Evolutionary conservation across 2,113 vertebrate genomes (phyloP).

Genomic region (Callocephalon fimbriatum): DNA sequence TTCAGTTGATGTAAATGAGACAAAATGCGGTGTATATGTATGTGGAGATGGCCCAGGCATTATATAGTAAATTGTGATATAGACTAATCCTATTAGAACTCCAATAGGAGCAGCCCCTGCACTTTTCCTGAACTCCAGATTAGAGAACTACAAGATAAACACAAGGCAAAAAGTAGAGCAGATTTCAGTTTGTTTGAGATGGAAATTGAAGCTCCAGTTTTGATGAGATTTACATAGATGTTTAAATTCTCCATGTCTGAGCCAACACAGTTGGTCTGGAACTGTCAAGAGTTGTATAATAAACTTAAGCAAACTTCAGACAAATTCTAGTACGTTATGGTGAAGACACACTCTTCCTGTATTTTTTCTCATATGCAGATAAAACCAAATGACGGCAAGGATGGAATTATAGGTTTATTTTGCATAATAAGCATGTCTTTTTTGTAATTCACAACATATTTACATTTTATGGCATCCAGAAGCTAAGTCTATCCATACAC

Average conservation of each 20-base stretch:
- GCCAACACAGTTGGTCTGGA: neutral
- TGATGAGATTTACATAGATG: neutral
- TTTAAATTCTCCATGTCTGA: neutral
- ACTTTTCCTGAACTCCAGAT: neutral
- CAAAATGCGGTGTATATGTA: neutral
- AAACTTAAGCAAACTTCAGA: neutral
- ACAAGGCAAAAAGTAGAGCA: neutral
- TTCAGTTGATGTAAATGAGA: neutral
- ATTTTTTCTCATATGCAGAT: neutral
- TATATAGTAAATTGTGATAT: neutral
- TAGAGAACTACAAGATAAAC: neutral
- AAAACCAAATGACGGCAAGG: neutral
- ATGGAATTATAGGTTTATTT: conserved; percentile 23
- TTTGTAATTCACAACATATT: conserved; percentile 7
- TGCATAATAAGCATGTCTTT: conserved; percentile 19
- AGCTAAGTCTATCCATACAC: neutral
- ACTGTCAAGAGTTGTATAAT: neutral
- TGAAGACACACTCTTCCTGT: neutral
- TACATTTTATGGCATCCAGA: neutral
- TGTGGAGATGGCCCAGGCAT: neutral
- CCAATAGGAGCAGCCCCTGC: neutral
- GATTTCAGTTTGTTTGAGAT: neutral
- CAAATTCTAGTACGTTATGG: neutral
- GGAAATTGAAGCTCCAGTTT: neutral
- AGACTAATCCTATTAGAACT: neutral